Base-by-base conservation (phyloP, 2,888 invertebrate species). In the Plagiodera versicolora region DNA sequence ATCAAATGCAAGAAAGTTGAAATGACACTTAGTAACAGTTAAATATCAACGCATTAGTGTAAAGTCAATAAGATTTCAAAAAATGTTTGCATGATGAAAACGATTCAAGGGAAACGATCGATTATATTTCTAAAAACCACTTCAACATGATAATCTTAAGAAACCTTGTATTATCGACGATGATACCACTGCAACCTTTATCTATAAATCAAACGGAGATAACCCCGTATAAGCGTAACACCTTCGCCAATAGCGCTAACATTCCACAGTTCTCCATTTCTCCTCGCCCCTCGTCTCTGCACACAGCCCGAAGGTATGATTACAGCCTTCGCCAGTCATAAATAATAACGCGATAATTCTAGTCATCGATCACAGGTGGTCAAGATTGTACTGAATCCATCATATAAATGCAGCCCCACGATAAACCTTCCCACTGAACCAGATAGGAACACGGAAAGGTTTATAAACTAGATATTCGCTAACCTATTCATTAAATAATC, bases 341-440 rank as follows among this genome's bases (percentile, higher is more conserved):
- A 53, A 53, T 53, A 53, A 53, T 17, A 53, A 6, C 20, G 53
- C 53, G 50, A 61, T 61, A 60, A 55, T 39, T 51, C 50, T 57
- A 35, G 58, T 55, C 58, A 54, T 61, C 51, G 55, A 55, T 61
- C 58, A 61, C 55, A 55, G 30, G 24, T 28, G 39, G 53, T 44
- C 44, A 28, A 20, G 53, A 39, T n/a, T n/a, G n/a, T 39, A 39
- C 39, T 39, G 39, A 14, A 14, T 39, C 6, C n/a, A 39, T 14
- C 39, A 39, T 39, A 39, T 39, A 39, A 39, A 39, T 39, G 39
- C 14, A 39, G 39, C 39, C 14, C 39, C 14, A 39, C 14, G 11
- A 14, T 2, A 14, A 39, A 39, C 39, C n/a, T 39, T 39, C 39
- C 39, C 14, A 39, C 14, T 10, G 4, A 14, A 3, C 10, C 2